A percentile compares a stretch with the other conserved stretches of the same genome.
Evolutionary conservation across 2,888 invertebrate species (phyloP).

Genomic region (Andrena bicolor): DNA sequence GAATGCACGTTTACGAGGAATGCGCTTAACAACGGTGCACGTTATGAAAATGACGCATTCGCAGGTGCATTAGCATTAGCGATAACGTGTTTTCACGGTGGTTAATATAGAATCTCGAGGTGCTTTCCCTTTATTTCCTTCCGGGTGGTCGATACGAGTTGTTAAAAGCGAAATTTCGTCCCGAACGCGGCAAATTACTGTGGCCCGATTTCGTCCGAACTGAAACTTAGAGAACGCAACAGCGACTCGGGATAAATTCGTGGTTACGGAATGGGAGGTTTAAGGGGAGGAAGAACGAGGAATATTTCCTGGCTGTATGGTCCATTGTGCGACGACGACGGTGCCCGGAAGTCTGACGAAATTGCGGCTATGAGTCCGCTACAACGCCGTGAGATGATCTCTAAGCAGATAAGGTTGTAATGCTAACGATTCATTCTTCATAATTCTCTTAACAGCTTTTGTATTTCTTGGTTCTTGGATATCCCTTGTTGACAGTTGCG

Average conservation of each 20-base stretch:
- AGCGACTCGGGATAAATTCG: neutral
- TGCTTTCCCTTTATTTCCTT: neutral
- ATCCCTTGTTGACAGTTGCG: neutral
- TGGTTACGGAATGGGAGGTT: neutral
- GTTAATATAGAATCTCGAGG: neutral
- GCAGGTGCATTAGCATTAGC: neutral
- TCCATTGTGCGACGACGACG: neutral
- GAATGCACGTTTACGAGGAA: constrained; percentile 11
- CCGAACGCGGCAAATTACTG: neutral
- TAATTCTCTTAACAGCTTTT: neutral
- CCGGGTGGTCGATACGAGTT: neutral
- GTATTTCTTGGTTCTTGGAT: no score
- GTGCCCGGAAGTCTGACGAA: neutral
- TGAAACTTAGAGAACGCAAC: neutral
- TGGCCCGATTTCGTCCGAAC: neutral
- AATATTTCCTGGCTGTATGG: neutral
- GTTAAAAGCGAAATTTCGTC: neutral
- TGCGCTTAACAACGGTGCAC: constrained; percentile 20
- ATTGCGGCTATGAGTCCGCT: neutral
- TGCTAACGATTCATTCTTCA: no score
- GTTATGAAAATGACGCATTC: neutral
- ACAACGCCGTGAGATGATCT: neutral
- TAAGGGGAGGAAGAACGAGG: neutral
- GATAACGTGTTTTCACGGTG: neutral
- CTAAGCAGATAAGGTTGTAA: no score